Base-by-base conservation (phyloP, 92 coral and sea anemone species). In the Zoanthus sociatus region DNA sequence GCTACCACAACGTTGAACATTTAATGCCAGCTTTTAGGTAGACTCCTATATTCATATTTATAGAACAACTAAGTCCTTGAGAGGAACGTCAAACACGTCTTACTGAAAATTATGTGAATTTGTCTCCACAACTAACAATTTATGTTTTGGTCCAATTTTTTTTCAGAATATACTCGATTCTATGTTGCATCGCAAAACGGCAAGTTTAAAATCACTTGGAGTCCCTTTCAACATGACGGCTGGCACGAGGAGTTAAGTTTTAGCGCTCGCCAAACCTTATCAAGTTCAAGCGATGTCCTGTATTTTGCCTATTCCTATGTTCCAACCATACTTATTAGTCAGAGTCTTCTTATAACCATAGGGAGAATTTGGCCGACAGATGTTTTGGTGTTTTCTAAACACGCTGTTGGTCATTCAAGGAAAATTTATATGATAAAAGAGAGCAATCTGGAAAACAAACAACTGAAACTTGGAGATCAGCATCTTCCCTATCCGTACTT, bases 221-320 rank as follows among this genome's bases (percentile, higher is more conserved):
- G 61, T 46, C 85, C 60, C 15, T 32, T 56, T 45, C 73, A 66
- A 17, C 85, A 81, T 31, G 85, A 81, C 20, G 85, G 85, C 73
- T 81, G 85, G 85, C 85, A 64, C 26, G 85, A 81, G 9, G 85
- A 64, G 21, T 81, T 81, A 26, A 73, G 61, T 7, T 81, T 81
- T 10, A 71, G 42, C 9, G 85, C 85, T 45, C 55, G 16, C 4
- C 66, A 66, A 74, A 64, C 85, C 12, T 50, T 81, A 21, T 81
- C 85, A 0, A n/a, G 5, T 1, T 61, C 75, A 14, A 81, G 32
- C 53, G 85, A 81, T 51, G 58, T 31, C 58, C 51, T 81, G 7
- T 68, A 81, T 7, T 81, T 81, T 63, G 18, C 44, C 18, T 81
- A 78, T 56, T 5, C 42, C 58, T 0, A 46, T 21, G 21, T 44